These are phyloP conservation scores for Craseonycteris thonglongyai DNA, from an alignment of 2,113 vertebrate genomes.

Conservation along the genomic window DNA sequence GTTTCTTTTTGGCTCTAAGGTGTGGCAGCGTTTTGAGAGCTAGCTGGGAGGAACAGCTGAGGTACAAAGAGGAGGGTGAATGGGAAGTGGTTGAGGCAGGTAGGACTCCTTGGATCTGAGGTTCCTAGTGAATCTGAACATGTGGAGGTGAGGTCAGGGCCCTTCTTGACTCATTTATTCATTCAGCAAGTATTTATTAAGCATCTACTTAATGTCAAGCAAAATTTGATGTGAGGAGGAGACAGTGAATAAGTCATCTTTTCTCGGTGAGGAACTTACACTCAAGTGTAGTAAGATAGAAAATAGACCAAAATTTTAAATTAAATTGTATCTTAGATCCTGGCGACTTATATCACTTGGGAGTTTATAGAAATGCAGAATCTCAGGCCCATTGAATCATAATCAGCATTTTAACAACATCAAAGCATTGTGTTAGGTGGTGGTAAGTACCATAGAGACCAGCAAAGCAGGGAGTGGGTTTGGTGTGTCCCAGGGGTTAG, in stretches of 20 bases:
- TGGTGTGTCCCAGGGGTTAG: not conserved
- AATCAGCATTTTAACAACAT: not conserved
- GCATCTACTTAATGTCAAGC: not conserved
- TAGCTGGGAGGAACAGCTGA: not conserved
- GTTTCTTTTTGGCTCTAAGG: not conserved
- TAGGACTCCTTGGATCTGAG: not conserved
- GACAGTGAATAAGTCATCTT: not conserved
- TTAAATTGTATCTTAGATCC: not conserved
- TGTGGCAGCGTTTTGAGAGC: not conserved
- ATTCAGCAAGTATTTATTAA: not conserved
- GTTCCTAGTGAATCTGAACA: not conserved
- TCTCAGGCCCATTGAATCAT: not conserved
- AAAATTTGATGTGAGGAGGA: not conserved
- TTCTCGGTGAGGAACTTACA: not conserved
- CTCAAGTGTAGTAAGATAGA: not conserved
- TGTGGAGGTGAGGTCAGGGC: not conserved
- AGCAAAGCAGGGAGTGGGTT: not conserved
- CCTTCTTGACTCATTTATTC: not conserved
- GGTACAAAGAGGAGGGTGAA: not conserved
- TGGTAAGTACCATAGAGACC: not conserved
- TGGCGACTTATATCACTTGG: not conserved
- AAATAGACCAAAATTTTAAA: not conserved
- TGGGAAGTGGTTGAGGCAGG: not conserved
- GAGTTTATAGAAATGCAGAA: not conserved
- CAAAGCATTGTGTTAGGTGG: not conserved